Conservation (phyloP, 2,113 vertebrate species). For the Limanda limanda region DNA sequence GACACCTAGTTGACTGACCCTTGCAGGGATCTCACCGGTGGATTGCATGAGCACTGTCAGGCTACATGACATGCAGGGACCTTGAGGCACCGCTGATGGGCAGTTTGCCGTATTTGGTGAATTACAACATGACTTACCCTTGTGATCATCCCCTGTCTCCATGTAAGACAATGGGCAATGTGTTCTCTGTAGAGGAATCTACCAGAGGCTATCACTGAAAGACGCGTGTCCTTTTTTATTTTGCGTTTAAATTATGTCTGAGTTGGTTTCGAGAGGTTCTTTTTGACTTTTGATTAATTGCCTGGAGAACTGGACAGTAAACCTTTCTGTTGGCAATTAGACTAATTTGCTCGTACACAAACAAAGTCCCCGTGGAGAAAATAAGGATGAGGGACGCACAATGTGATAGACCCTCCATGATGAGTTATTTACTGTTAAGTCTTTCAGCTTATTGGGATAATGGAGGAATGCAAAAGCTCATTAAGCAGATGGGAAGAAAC, state of each 20-base stretch:
- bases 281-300: neutral
- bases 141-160: neutral
- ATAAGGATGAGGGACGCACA: constrained; percentile 18
- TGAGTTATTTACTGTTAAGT: constrained; percentile 47
- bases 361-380: neutral
- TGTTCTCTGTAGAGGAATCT: neutral
- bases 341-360: neutral
- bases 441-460: constrained; percentile 67
- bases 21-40: neutral
- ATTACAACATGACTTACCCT: neutral
- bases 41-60: neutral
- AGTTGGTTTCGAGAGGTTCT: neutral
- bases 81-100: neutral
- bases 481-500: constrained; percentile 71
- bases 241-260: neutral
- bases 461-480: constrained; percentile 58
- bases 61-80: neutral
- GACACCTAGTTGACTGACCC: neutral
- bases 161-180: neutral
- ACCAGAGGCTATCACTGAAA: neutral
- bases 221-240: neutral
- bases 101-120: neutral
- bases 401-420: constrained; percentile 13
- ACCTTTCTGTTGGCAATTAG: neutral
- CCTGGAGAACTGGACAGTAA: too few species aligned